These are phyloP conservation scores for Plutella xylostella DNA, from an alignment of 2,888 invertebrate species.

Conservation along the genomic window DNA sequence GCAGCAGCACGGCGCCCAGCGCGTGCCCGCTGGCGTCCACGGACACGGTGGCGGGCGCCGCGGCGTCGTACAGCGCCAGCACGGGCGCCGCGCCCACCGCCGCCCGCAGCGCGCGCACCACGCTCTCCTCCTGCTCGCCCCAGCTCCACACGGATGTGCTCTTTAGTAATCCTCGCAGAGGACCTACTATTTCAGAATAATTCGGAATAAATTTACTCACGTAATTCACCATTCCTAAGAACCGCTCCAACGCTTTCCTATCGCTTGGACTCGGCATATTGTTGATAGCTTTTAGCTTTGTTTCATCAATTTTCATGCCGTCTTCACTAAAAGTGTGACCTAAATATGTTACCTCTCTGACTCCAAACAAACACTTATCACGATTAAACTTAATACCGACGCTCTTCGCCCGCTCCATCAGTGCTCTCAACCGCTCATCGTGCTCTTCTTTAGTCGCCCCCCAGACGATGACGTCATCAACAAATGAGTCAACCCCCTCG, in stretches of 20 bases:
- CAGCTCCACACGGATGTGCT: conserved; percentile 1
- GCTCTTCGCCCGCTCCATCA: neutral
- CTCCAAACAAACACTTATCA: conserved; percentile 9
- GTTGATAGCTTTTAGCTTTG: conserved; percentile 1
- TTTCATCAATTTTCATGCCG: neutral
- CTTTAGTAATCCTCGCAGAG: neutral
- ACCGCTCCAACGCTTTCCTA: neutral
- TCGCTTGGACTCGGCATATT: neutral
- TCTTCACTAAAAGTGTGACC: neutral
- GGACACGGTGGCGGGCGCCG: conserved; percentile 14
- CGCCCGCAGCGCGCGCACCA: conserved; percentile 11
- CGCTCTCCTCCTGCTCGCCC: neutral
- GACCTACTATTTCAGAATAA: conserved; percentile 7
- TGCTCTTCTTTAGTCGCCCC: neutral
- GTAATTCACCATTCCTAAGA: conserved; percentile 8
- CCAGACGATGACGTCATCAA: conserved; percentile 3
- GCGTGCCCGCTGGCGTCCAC: conserved; percentile 19
- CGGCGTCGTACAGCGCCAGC: conserved; percentile 9
- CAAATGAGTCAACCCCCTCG: conserved; percentile 1
- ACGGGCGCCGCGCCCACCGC: conserved; percentile 13
- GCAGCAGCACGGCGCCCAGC: conserved; percentile 19
- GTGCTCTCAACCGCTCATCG: neutral
- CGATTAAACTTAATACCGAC: conserved; percentile 4
- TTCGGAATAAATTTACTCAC: conserved; percentile 15
- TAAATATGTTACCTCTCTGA: conserved; percentile 12